Evolutionary conservation across 2,888 invertebrate species (phyloP), one percentile per base, ranked within the genome.

Genomic region (Agriotes lineatus): DNA sequence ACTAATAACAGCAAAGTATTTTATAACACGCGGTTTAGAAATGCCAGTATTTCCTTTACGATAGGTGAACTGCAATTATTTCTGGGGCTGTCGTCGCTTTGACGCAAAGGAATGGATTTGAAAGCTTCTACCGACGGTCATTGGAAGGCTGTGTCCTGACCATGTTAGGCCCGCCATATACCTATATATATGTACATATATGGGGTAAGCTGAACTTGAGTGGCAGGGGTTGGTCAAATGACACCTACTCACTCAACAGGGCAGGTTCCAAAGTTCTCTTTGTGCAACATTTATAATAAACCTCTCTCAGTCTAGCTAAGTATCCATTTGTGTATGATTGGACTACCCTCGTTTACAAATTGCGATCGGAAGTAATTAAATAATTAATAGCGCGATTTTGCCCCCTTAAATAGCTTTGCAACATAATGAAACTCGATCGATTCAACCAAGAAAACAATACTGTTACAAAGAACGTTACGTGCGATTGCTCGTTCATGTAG

Each of bases 61-160:
- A 22, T 48, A 48, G 48, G 48, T 48, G 48, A 48, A 22, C 25
- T 48, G 48, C 48, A 48, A 48, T 48, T 48, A 48, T 48, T 48
- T 48, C 48, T 48, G 25, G 25, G 48, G 48, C 19, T 48, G 2
- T 48, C 48, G 2, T 48, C 22, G 48, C 48, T 48, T 48, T 48
- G 48, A 48, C 48, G 22, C 48, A 48, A 48, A 48, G 48, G 48
- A 48, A 48, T 48, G 48, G 48, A 48, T 48, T 48, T 48, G 48
- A 48, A 48, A 48, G 48, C 48, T 48, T 48, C 48, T 12, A 22
- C 22, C 22, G 22, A 19, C 48, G 48, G 48, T 48, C 48, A 48
- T 4, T 20, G 22, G 48, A 48, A 48, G 48, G 48, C 20, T 22
- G 12, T 48, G 48, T 22, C 22, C 48, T 48, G 48, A 48, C 48